Evolutionary conservation across 2,888 invertebrate genomes (phyloP).

Genomic region (Erpobdella octoculata): DNA sequence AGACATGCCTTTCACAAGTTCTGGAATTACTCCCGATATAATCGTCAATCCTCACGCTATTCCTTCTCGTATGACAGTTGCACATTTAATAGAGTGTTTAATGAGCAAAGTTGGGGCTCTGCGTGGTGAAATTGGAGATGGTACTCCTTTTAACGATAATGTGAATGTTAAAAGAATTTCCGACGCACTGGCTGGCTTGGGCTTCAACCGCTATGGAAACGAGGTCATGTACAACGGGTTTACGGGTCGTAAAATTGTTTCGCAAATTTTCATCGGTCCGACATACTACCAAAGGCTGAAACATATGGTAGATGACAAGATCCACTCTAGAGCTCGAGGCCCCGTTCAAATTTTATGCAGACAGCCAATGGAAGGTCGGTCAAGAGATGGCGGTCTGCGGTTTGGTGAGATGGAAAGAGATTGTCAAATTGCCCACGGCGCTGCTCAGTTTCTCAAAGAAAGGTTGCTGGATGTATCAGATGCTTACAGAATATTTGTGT

Average conservation of each 20-base stretch:
- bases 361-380: slow-evolving; percentile 97
- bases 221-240: slow-evolving; percentile 89
- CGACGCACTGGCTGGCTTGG: slow-evolving; percentile 88
- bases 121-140: slow-evolving; percentile 98
- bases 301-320: slow-evolving; percentile 99
- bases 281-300: slow-evolving; percentile 89
- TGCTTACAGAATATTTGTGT: slow-evolving; percentile 94
- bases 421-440: slow-evolving; percentile 98
- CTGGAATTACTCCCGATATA: slow-evolving; percentile 94
- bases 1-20: slow-evolving; percentile 60
- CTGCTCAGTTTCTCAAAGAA: slow-evolving; percentile 88
- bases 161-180: slow-evolving; percentile 99
- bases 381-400: slow-evolving; percentile 86
- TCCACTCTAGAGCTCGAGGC: slow-evolving; percentile 76
- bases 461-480: slow-evolving; percentile 96
- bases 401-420: slow-evolving; percentile 99
- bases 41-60: slow-evolving; percentile 99
- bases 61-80: slow-evolving; percentile 99
- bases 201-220: slow-evolving; percentile 77
- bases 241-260: slow-evolving; percentile 93
- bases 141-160: slow-evolving; percentile 98
- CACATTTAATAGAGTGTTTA: slow-evolving; percentile 98
- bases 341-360: slow-evolving; percentile 95
- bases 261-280: slow-evolving; percentile 68
- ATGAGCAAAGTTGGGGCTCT: slow-evolving; percentile 92